These are phyloP conservation scores for Sanderia malayensis DNA, from an alignment of 30 jellyfish, hydroid and myxozoan species.

Conservation along the genomic window DNA sequence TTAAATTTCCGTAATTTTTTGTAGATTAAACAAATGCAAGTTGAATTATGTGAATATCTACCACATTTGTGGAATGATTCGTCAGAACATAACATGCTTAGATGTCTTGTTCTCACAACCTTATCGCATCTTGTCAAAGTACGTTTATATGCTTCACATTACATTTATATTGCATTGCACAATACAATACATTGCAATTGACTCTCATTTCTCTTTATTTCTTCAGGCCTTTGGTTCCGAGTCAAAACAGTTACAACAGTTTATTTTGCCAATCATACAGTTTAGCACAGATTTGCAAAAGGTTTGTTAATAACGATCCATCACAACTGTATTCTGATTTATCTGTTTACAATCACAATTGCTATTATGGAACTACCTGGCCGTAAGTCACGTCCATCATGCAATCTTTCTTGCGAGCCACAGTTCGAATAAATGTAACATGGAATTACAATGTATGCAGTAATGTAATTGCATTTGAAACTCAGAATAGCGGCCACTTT, in stretches of 20 bases:
- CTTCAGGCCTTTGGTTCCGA: conserved; percentile 67
- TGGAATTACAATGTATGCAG: neutral
- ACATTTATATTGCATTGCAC: neutral
- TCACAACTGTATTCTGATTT: too few relatives aligned
- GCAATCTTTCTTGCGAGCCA: too few relatives aligned
- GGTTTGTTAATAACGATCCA: too few relatives aligned
- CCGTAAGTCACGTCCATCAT: too few relatives aligned
- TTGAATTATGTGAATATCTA: conserved; percentile 45
- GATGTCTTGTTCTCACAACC: conserved; percentile 70
- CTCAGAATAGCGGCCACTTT: neutral
- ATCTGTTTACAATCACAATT: too few relatives aligned
- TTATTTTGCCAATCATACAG: conserved; percentile 63
- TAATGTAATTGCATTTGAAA: neutral
- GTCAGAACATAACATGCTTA: conserved; percentile 72
- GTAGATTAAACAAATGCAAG: conserved; percentile 14
- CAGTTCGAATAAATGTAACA: too few relatives aligned
- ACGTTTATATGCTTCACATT: neutral
- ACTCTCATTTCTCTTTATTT: neutral
- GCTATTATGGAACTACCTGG: too few relatives aligned
- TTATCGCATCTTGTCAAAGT: conserved; percentile 67
- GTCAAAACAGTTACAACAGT: conserved; percentile 31
- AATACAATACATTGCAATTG: neutral
- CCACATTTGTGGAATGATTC: conserved; percentile 86
- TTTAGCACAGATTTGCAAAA: conserved; percentile 69
- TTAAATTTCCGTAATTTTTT: neutral